phyloP scores from a whole-genome alignment of 2,888 invertebrate genomes.

The Lasioglossum oenotherae region DNA sequence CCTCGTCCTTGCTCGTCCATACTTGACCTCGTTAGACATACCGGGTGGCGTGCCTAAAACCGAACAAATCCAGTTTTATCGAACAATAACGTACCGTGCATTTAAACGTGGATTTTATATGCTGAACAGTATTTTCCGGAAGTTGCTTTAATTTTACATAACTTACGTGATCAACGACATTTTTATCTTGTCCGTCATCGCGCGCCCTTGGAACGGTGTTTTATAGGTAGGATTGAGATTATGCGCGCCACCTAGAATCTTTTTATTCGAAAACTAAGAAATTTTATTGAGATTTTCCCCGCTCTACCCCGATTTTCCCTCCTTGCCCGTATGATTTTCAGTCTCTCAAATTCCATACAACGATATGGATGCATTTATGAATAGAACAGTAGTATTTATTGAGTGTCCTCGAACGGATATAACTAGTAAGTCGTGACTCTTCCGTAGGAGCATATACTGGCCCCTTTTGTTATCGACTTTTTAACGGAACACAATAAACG shows the following conservation, averaged over 20 bases:
- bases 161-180: not conserved
- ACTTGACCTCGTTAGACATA: constrained; percentile 14
- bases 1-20: not conserved
- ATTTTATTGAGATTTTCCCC: constrained; percentile 41
- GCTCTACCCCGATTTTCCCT: not conserved
- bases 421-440: constrained; percentile 66
- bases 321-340: constrained; percentile 55
- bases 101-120: not conserved
- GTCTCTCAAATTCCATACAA: constrained; percentile 56
- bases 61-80: not conserved
- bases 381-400: constrained; percentile 71
- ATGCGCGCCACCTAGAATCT: not conserved
- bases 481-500: constrained; percentile 59
- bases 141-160: not conserved
- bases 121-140: not conserved
- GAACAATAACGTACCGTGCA: not conserved
- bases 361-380: constrained; percentile 67
- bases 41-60: not conserved
- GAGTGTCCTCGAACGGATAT: constrained; percentile 61
- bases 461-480: constrained; percentile 66
- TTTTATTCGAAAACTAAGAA: constrained; percentile 14
- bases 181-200: not conserved
- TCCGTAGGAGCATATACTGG: constrained; percentile 59
- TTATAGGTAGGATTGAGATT: not conserved
- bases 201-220: not conserved